phyloP scores from a whole-genome alignment of 2,113 vertebrate species.

The Oenanthe melanoleuca region DNA sequence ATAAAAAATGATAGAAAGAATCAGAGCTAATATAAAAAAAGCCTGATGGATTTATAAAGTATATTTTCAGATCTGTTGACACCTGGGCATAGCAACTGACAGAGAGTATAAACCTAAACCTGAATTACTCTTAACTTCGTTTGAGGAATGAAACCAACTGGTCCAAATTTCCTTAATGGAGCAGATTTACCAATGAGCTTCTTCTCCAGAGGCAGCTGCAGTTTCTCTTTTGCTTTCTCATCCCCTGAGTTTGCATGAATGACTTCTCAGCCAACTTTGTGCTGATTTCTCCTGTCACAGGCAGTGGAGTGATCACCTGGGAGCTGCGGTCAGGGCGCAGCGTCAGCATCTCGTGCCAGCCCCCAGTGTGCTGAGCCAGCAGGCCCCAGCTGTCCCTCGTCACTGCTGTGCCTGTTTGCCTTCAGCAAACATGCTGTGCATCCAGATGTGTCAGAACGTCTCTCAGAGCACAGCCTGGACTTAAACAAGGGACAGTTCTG shows the following conservation, averaged over 20 bases:
- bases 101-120: not conserved
- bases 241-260: not conserved
- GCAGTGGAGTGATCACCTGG: slow-evolving; percentile 56
- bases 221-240: not conserved
- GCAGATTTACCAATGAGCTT: not conserved
- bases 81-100: rapidly evolving
- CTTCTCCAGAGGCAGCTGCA: not conserved
- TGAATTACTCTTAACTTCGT: not conserved
- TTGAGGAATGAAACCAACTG: not conserved
- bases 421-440: slow-evolving; percentile 32
- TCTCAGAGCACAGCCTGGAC: not conserved
- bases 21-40: not conserved
- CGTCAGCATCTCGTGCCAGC: slow-evolving; percentile 39
- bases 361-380: slow-evolving; percentile 66
- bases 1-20: not conserved
- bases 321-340: not conserved
- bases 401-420: slow-evolving; percentile 17
- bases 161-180: not conserved
- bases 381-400: slow-evolving; percentile 53
- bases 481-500: not conserved
- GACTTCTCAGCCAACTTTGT: slow-evolving; percentile 36
- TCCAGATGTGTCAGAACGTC: not conserved
- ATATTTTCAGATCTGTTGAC: not conserved
- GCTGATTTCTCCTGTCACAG: slow-evolving; percentile 49
- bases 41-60: not conserved